Conservation (phyloP, 2,888 invertebrate species). For the Thysanoteuthis rhombus region DNA sequence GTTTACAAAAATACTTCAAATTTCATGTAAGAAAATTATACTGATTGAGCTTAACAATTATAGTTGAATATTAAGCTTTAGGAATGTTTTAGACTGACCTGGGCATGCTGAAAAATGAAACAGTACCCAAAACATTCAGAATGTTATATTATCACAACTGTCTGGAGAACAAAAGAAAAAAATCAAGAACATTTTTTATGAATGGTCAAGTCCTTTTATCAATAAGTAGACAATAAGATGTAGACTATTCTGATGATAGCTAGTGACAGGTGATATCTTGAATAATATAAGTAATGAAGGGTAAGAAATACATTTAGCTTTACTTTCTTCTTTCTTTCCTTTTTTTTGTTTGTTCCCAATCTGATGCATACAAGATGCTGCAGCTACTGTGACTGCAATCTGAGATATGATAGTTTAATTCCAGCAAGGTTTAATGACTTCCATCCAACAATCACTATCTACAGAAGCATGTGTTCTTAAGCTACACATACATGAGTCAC, state of each 20-base stretch:
- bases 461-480: neutral
- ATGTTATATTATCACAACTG: neutral
- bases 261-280: neutral
- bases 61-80: neutral
- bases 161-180: neutral
- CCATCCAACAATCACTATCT: neutral
- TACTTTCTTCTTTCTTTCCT: neutral
- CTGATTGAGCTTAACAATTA: neutral
- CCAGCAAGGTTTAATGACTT: neutral
- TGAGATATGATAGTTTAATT: neutral
- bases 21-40: neutral
- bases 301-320: neutral
- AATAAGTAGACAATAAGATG: neutral
- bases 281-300: neutral
- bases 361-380: neutral
- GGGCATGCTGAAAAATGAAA: neutral
- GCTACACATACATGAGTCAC: neutral
- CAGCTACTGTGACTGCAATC: neutral
- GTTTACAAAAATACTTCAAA: neutral
- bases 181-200: neutral
- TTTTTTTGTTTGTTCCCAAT: neutral
- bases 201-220: neutral
- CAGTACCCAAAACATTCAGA: neutral
- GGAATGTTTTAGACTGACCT: neutral
- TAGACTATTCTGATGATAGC: neutral